Evolutionary conservation across 2,113 vertebrate species (phyloP).

Genomic region (Chaetorhynchus papuensis): DNA sequence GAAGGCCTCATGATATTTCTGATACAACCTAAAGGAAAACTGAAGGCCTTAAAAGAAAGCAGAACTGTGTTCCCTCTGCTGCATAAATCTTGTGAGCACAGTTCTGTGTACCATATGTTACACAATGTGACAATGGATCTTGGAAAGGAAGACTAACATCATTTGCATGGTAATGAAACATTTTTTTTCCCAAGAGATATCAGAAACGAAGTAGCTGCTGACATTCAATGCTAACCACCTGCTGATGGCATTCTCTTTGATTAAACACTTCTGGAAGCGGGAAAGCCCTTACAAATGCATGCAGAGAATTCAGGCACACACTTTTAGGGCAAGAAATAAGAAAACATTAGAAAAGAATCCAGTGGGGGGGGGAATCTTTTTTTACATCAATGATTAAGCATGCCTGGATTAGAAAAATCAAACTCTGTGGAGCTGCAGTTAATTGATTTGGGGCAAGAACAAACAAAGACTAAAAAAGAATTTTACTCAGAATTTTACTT

Average conservation of each 20-base stretch:
- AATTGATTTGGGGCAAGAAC: neutral
- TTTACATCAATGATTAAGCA: neutral
- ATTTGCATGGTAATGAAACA: conserved; percentile 39
- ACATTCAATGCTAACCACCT: conserved; percentile 14
- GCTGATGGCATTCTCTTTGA: conserved; percentile 22
- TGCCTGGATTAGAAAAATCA: neutral
- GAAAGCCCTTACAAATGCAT: conserved; percentile 28
- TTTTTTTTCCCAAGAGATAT: neutral
- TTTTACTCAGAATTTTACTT: neutral
- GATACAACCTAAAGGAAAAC: neutral
- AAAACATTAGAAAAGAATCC: neutral
- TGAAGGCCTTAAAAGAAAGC: neutral
- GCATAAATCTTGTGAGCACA: neutral
- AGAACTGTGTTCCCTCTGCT: neutral
- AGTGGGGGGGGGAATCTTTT: neutral
- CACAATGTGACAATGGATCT: neutral
- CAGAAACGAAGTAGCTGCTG: neutral
- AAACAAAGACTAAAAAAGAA: neutral
- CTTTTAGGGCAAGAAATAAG: neutral
- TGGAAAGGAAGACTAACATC: neutral
- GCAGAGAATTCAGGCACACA: neutral
- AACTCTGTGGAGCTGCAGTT: neutral
- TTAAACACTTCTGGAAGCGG: neutral
- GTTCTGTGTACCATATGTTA: neutral
- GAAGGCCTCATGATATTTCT: neutral